These are phyloP conservation scores for Melinaea marsaeus DNA, from an alignment of 2,888 invertebrate species.

Conservation along the genomic window DNA sequence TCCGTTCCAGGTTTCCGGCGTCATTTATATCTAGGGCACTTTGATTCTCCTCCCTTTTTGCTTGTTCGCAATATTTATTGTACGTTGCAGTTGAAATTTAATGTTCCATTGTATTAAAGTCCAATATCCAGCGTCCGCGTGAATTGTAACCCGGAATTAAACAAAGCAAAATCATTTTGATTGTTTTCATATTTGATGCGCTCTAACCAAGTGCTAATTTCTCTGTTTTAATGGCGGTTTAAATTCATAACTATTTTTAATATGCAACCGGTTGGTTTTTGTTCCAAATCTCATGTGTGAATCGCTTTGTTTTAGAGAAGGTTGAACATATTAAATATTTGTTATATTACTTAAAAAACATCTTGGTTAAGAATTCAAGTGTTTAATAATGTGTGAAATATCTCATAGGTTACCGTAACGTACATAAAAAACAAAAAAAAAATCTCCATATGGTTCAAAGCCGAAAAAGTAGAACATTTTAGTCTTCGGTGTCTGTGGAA, in stretches of 20 bases:
- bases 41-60: conserved; percentile 45
- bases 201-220: neutral
- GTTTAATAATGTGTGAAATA: no score
- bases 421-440: no score
- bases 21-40: conserved; percentile 55
- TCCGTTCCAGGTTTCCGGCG: conserved; percentile 46
- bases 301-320: no score
- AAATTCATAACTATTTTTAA: neutral
- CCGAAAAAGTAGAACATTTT: no score
- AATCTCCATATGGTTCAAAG: no score
- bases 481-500: no score
- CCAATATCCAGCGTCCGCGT: conserved; percentile 47
- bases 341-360: no score
- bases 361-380: no score
- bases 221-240: neutral
- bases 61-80: conserved; percentile 43
- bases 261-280: neutral
- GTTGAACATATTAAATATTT: no score
- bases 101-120: conserved; percentile 53
- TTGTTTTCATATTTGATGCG: conserved; percentile 29
- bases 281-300: no score
- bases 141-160: conserved; percentile 24
- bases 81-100: conserved; percentile 48
- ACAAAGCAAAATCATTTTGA: conserved; percentile 31
- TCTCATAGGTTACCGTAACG: no score